These are phyloP conservation scores for Cataglyphis albicans DNA, from an alignment of 2,888 invertebrate species.

Conservation along the genomic window DNA sequence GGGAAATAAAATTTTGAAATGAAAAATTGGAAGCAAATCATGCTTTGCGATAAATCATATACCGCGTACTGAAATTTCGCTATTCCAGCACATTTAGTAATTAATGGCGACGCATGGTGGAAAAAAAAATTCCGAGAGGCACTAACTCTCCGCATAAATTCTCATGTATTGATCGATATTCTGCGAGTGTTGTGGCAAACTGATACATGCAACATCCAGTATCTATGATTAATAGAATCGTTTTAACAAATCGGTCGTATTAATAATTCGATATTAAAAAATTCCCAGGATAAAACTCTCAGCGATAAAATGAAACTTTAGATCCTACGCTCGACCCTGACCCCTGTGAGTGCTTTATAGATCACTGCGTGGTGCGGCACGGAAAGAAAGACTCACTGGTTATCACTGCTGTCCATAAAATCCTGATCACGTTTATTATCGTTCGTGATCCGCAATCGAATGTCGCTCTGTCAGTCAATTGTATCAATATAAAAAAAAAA, in stretches of 20 bases:
- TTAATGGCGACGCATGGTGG: constrained; percentile 23
- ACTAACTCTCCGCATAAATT: constrained; percentile 7
- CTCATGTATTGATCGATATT: constrained; percentile 8
- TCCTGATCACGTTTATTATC: constrained; percentile 69
- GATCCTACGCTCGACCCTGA: constrained; percentile 50
- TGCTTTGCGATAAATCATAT: constrained; percentile 33
- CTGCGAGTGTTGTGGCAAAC: constrained; percentile 3
- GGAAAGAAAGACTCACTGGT: constrained; percentile 58
- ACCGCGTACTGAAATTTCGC: constrained; percentile 28
- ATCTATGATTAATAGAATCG: background rate
- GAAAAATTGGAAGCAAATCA: constrained; percentile 45
- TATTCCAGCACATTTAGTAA: constrained; percentile 26
- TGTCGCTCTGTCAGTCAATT: constrained; percentile 68
- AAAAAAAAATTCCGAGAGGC: background rate
- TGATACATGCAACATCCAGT: background rate
- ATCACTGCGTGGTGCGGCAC: constrained; percentile 15
- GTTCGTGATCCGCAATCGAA: constrained; percentile 70
- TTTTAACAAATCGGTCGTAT: background rate
- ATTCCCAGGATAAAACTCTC: background rate
- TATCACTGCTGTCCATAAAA: constrained; percentile 65
- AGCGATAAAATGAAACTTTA: background rate
- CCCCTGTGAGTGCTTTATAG: constrained; percentile 44
- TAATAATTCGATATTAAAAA: background rate
- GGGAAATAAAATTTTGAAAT: constrained; percentile 21
- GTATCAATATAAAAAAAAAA: constrained; percentile 59